phyloP scores from a whole-genome alignment of 1,140 invertebrate genomes.

The Drosophila orosa region DNA sequence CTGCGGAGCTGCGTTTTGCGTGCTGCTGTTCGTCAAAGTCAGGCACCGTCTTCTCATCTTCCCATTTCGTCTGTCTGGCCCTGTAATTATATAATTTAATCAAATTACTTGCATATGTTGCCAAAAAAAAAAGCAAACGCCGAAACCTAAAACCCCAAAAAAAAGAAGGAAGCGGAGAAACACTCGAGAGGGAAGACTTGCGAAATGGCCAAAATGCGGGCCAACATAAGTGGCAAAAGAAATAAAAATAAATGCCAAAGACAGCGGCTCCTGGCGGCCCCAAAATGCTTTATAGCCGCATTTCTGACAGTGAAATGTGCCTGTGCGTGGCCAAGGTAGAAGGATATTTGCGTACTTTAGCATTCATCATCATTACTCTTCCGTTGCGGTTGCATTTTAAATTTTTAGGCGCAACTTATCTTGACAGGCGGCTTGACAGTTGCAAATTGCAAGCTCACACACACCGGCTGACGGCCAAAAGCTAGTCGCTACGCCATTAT shows the following conservation, averaged over 20 bases:
- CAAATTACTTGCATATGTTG: conserved; percentile 83
- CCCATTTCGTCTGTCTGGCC: conserved; percentile 47
- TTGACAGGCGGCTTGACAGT: conserved; percentile 70
- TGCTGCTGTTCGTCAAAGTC: conserved; percentile 73
- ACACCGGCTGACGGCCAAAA: conserved; percentile 16
- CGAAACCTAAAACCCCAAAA: conserved; percentile 27
- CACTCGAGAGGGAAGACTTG: conserved; percentile 38
- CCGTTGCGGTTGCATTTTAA: conserved; percentile 59
- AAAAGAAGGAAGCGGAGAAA: conserved; percentile 22
- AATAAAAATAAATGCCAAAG: conserved; percentile 52
- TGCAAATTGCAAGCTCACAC: conserved; percentile 63
- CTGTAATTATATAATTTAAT: conserved; percentile 83
- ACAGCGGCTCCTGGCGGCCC: conserved; percentile 42
- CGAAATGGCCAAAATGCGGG: conserved; percentile 44
- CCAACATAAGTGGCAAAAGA: conserved; percentile 51
- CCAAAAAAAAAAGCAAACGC: conserved; percentile 60
- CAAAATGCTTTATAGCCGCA: conserved; percentile 65
- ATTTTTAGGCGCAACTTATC: conserved; percentile 66
- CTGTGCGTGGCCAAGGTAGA: conserved; percentile 55
- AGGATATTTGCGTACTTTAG: conserved; percentile 81
- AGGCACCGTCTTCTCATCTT: conserved; percentile 45
- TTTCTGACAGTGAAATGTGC: conserved; percentile 78
- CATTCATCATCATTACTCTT: conserved; percentile 81
- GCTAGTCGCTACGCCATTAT: conserved; percentile 30
- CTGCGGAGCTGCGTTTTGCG: conserved; percentile 45